Percentiles rank a stretch among this genome's conserved stretches.
phyloP scores from a whole-genome alignment of 2,797 vertebrate species.

The Scarus forsteni region DNA sequence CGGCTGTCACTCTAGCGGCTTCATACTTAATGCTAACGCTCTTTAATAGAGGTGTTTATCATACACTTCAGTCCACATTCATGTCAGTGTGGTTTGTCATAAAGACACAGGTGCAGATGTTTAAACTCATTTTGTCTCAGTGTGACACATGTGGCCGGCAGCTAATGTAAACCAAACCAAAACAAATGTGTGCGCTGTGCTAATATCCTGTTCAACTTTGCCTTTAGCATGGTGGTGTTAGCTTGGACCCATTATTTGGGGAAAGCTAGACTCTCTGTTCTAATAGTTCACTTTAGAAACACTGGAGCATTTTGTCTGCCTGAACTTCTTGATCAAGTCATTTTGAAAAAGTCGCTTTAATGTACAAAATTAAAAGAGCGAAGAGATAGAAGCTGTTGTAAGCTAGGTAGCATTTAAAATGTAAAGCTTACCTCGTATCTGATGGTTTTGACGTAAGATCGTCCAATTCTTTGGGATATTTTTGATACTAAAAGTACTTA shows the following conservation, averaged over 20 bases:
- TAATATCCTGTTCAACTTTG: slow-evolving; percentile 54
- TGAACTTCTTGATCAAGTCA: neutral
- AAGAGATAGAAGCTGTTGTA: too few species aligned
- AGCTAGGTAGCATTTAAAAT: neutral
- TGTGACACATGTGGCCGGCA: slow-evolving; percentile 9
- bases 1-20: slow-evolving; percentile 4
- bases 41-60: slow-evolving; percentile 25
- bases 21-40: slow-evolving; percentile 34
- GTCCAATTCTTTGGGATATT: too few species aligned
- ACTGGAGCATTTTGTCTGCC: neutral
- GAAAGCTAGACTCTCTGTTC: neutral
- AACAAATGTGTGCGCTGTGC: slow-evolving; percentile 41
- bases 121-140: slow-evolving; percentile 6
- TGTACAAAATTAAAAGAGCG: neutral
- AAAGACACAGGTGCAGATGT: slow-evolving; percentile 14
- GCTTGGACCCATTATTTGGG: slow-evolving; percentile 9
- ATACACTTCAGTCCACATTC: neutral
- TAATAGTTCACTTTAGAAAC: neutral
- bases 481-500: too few species aligned
- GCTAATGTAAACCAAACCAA: slow-evolving; percentile 47
- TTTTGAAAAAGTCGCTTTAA: too few species aligned
- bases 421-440: too few species aligned
- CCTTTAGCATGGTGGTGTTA: slow-evolving; percentile 46
- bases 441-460: too few species aligned
- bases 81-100: slow-evolving; percentile 6